Percentiles rank a stretch among this genome's conserved stretches.
Conservation (phyloP, 2,113 vertebrate genomes). For the Sander vitreus region DNA sequence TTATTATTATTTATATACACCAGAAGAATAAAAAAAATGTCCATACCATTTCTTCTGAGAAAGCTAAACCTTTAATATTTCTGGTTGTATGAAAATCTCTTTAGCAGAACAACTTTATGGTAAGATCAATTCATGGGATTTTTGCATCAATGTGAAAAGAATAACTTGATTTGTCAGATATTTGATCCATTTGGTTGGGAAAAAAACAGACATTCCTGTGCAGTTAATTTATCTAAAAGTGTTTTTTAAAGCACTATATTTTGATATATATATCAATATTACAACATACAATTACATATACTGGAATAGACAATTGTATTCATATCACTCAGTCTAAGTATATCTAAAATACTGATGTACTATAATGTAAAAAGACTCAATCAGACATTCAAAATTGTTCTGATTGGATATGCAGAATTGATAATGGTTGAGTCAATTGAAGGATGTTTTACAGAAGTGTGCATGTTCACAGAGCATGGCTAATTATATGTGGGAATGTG, state of each 20-base stretch:
- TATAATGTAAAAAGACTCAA: background rate
- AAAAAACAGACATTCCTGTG: too few species aligned
- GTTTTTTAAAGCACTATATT: background rate
- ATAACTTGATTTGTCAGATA: background rate
- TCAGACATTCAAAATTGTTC: background rate
- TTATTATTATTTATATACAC: background rate
- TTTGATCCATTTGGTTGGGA: background rate
- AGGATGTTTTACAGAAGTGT: background rate
- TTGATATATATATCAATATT: background rate
- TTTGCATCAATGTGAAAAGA: conserved; percentile 1
- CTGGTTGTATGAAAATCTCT: background rate
- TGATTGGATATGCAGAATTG: background rate
- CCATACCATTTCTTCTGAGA: background rate
- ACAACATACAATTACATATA: background rate
- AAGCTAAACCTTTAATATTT: background rate
- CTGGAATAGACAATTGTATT: background rate
- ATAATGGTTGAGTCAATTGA: background rate
- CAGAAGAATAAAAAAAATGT: background rate
- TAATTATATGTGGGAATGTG: background rate
- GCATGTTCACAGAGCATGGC: background rate
- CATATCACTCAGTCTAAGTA: background rate
- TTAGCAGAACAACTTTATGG: background rate
- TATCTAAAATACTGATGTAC: background rate
- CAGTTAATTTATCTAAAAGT: too few species aligned
- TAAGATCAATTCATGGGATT: background rate